A percentile compares a stretch with the other conserved stretches of the same genome.
These are phyloP conservation scores for Pollenia amentaria DNA, from an alignment of 2,888 invertebrate genomes.

Conservation along the genomic window DNA sequence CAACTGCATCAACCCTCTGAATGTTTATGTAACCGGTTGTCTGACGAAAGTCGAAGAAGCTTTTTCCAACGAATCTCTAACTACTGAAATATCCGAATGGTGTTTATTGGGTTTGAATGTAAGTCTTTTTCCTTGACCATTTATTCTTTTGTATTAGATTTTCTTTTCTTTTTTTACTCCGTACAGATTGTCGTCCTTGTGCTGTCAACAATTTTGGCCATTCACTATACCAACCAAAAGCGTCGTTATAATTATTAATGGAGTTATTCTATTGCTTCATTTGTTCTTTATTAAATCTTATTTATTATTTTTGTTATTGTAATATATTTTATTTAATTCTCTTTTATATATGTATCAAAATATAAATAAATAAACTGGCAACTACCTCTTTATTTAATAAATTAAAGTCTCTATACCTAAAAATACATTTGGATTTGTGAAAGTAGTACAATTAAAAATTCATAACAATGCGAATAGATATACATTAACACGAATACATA, in stretches of 20 bases:
- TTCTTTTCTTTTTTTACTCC: slow-evolving; percentile 14
- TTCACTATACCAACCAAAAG: slow-evolving; percentile 80
- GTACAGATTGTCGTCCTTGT: slow-evolving; percentile 77
- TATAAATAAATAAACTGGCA: slow-evolving; percentile 51
- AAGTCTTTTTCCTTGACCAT: slow-evolving; percentile 41
- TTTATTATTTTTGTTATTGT: slow-evolving; percentile 50
- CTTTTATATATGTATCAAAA: slow-evolving; percentile 16
- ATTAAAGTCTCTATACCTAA: slow-evolving; percentile 20
- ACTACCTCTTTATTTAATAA: slow-evolving; percentile 58
- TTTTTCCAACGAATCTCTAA: slow-evolving; percentile 78
- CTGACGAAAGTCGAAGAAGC: slow-evolving; percentile 77
- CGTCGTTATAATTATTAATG: slow-evolving; percentile 80
- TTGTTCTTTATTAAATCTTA: slow-evolving; percentile 42
- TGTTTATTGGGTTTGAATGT: slow-evolving; percentile 80
- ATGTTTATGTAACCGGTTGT: slow-evolving; percentile 79
- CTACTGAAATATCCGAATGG: slow-evolving; percentile 78
- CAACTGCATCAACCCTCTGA: slow-evolving; percentile 80
- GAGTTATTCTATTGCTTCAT: slow-evolving; percentile 36
- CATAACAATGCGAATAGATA: too few relatives aligned
- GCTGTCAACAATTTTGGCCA: slow-evolving; percentile 78
- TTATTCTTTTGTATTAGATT: neutral
- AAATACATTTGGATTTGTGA: slow-evolving; percentile 3
- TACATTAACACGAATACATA: too few relatives aligned
- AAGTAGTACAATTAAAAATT: neutral
- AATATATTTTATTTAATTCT: slow-evolving; percentile 6